Conservation (phyloP, 2,113 vertebrate genomes). For the Epinephelus lanceolatus region DNA sequence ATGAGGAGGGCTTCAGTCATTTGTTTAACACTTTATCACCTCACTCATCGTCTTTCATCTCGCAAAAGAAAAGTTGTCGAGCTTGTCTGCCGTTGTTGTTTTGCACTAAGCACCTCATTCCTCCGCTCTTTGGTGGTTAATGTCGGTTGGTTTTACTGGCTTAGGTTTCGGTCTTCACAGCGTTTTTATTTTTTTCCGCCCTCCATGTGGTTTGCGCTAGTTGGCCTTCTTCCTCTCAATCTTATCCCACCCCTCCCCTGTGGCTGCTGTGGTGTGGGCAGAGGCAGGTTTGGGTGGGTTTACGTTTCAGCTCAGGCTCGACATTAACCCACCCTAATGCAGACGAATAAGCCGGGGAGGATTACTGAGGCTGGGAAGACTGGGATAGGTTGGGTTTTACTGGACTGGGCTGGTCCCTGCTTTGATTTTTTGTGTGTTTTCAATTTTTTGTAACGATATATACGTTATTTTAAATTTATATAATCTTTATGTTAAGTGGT, state of each 20-base stretch:
- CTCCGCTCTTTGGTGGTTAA: conserved; percentile 26
- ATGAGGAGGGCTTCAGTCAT: background rate
- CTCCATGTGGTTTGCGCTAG: conserved; percentile 54
- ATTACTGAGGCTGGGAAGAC: conserved; percentile 44
- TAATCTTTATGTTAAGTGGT: background rate
- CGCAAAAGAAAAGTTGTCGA: background rate
- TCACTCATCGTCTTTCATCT: background rate
- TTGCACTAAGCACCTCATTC: conserved; percentile 8
- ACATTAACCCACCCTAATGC: conserved; percentile 42
- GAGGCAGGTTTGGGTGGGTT: conserved; percentile 65
- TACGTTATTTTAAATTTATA: background rate
- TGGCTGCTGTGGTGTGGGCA: conserved; percentile 59
- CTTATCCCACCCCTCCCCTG: conserved; percentile 55
- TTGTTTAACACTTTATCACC: background rate
- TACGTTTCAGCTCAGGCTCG: conserved; percentile 51
- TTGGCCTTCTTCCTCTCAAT: conserved; percentile 42
- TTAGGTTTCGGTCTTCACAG: conserved; percentile 38
- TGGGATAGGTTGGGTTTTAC: conserved; percentile 22
- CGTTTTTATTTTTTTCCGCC: background rate
- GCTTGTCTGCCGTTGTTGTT: background rate
- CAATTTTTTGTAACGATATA: background rate
- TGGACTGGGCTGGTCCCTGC: conserved; percentile 11
- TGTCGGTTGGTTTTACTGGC: conserved; percentile 43
- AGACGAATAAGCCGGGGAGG: conserved; percentile 38
- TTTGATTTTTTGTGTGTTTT: background rate